A percentile compares a stretch with the other conserved stretches of the same genome.
Evolutionary conservation across 2,113 vertebrate species (phyloP).

Genomic region (Lagopus leucura): DNA sequence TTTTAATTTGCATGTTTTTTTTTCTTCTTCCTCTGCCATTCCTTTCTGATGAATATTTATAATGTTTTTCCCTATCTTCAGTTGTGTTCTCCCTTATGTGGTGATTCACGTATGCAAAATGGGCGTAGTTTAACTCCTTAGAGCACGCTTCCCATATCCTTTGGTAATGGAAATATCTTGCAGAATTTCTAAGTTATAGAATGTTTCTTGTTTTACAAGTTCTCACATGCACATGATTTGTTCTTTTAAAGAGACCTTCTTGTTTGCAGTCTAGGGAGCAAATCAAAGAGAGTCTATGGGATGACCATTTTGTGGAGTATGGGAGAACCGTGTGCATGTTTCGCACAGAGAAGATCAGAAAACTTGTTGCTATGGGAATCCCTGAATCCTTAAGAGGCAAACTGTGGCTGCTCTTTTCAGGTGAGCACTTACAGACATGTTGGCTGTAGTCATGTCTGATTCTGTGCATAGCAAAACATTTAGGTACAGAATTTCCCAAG

Average conservation of each 20-base stretch:
- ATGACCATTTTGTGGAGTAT: constrained; percentile 89
- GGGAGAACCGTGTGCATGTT: constrained; percentile 96
- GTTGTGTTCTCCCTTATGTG: neutral
- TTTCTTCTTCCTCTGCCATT: neutral
- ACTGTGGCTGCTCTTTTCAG: constrained; percentile 95
- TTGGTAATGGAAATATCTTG: neutral
- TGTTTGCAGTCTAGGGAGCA: constrained; percentile 82
- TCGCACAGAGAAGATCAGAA: constrained; percentile 91
- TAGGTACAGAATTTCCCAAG: neutral
- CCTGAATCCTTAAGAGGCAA: constrained; percentile 91
- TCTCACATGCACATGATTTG: neutral
- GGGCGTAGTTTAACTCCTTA: neutral
- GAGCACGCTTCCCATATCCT: neutral
- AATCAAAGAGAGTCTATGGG: constrained; percentile 89
- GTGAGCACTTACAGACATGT: constrained; percentile 66
- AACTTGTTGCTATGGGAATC: constrained; percentile 92
- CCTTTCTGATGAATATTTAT: neutral
- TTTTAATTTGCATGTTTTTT: neutral
- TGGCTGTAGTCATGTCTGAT: neutral
- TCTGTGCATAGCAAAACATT: neutral
- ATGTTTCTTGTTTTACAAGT: neutral
- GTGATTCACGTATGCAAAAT: neutral
- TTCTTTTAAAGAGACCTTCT: neutral
- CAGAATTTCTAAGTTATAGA: neutral
- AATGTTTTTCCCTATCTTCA: neutral